Evolutionary conservation across 2,888 invertebrate species (phyloP).

Genomic region (Cerastis leucographa): DNA sequence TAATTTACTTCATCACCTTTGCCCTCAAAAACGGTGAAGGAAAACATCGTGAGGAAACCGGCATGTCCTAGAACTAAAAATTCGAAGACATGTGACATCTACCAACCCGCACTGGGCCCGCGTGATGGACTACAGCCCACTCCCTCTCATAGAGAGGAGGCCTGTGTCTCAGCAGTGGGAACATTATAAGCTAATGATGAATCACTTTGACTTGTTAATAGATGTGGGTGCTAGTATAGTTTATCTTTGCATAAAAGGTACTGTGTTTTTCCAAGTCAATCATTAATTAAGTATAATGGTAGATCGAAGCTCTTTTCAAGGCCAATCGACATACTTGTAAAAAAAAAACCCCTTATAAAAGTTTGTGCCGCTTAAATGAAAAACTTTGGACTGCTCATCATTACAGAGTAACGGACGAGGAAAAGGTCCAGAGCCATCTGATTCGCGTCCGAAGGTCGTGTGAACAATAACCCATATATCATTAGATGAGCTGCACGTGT

Average conservation of each 20-base stretch:
- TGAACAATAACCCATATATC: conserved; percentile 68
- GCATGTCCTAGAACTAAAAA: too few species aligned
- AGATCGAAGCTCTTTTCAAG: conserved; percentile 4
- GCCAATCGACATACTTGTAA: neutral
- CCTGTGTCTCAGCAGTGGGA: too few species aligned
- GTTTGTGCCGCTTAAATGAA: neutral
- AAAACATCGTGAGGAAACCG: too few species aligned
- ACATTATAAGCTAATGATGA: too few species aligned
- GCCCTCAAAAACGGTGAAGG: too few species aligned
- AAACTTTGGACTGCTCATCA: conserved; percentile 38
- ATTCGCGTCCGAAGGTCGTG: conserved; percentile 57
- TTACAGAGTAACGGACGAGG: conserved; percentile 49
- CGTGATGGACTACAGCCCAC: too few species aligned
- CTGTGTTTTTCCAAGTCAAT: conserved; percentile 9
- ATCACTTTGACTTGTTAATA: too few species aligned
- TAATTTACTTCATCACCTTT: too few species aligned
- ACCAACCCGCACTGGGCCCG: too few species aligned
- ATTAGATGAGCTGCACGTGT: conserved; percentile 52
- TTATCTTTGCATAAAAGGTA: neutral
- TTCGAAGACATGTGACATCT: too few species aligned
- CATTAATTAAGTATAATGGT: neutral
- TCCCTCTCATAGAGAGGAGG: too few species aligned
- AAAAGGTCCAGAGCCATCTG: conserved; percentile 48
- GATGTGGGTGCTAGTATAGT: neutral
- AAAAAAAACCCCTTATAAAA: neutral